A percentile compares a stretch with the other conserved stretches of the same genome.
Conservation (phyloP, 2,888 invertebrate genomes). For the Abrostola tripartita region DNA sequence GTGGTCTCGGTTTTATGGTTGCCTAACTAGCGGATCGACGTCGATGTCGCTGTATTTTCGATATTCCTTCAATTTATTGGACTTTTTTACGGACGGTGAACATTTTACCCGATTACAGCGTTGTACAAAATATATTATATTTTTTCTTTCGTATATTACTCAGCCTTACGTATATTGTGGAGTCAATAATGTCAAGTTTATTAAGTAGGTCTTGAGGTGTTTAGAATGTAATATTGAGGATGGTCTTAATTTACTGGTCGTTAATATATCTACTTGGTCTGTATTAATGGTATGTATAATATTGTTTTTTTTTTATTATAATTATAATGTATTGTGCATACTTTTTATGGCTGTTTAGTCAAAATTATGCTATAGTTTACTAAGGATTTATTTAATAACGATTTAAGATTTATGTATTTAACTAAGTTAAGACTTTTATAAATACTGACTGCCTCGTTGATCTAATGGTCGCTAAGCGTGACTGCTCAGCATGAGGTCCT, state of each 20-base stretch:
- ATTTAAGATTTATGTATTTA: slow-evolving; percentile 13
- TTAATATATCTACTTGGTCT: slow-evolving; percentile 17
- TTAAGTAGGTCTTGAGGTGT: slow-evolving; percentile 9
- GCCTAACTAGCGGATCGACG: slow-evolving; percentile 54
- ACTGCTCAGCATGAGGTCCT: too few species aligned
- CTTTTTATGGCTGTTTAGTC: slow-evolving; percentile 31
- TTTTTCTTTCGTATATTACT: slow-evolving; percentile 27
- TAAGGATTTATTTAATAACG: too few species aligned
- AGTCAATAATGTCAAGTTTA: slow-evolving; percentile 9
- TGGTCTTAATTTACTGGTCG: slow-evolving; percentile 16
- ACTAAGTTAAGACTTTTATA: too few species aligned
- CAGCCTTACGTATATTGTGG: slow-evolving; percentile 5
- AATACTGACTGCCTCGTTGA: too few species aligned
- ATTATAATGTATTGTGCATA: too few species aligned
- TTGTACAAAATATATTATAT: slow-evolving; percentile 32
- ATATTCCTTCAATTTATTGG: slow-evolving; percentile 58
- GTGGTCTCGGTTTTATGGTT: slow-evolving; percentile 56
- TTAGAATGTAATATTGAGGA: too few species aligned
- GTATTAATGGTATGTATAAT: slow-evolving; percentile 26
- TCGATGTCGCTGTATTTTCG: slow-evolving; percentile 48
- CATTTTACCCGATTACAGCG: slow-evolving; percentile 42
- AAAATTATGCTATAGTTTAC: slow-evolving; percentile 1
- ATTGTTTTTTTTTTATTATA: too few species aligned
- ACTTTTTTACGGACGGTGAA: slow-evolving; percentile 44
- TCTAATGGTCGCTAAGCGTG: too few species aligned